Base-by-base conservation (phyloP, 2,797 vertebrate species). In the Cossypha caffra region DNA sequence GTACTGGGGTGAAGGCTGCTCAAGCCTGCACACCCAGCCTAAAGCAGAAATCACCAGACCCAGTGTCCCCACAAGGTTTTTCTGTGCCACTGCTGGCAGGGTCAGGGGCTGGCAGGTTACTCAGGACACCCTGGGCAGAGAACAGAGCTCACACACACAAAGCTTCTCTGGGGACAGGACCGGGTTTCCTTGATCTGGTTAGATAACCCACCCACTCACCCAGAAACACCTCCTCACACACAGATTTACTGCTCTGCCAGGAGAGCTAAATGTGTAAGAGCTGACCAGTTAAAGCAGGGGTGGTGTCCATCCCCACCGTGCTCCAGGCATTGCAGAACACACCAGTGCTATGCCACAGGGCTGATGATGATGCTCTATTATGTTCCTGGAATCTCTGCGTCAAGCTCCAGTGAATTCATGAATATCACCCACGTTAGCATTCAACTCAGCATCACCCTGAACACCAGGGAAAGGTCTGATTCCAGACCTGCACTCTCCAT, bases 131-230 rank as follows among this genome's bases (percentile, higher is more conserved):
- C 23, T 1, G 33, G 66, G 73, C 48, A 35, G 28, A 61, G 64
- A 48, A 7, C 28, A 42, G 57, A 74, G 40, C 93, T 77, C 13
- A 3, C 61, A 79, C 74, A 74, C 1, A 0, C 35, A 33, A 59
- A 10, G 16, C 47, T 42, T 17, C 68, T 61, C 82, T 0, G 3
- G 54, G 87, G 69, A 77, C 5, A 9, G 79, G 73, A 62, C 57
- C 0, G 1, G 35, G 57, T 78, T 75, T 83, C 69, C 91, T 90
- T 73, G 78, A 88, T 78, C 91, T 75, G 79, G 38, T 94, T 93
- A 86, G 94, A 61, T 95, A 95, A 95, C 64, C 89, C 93, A 93
- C 93, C 96, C 82, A 91, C 94, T 94, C 91, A 47, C 50, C 4
- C 5, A 68, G 92, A 85, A 89, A 54, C 14, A 83, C 76, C 79